Conservation (phyloP, 2,113 vertebrate genomes). For the Carettochelys insculpta region DNA sequence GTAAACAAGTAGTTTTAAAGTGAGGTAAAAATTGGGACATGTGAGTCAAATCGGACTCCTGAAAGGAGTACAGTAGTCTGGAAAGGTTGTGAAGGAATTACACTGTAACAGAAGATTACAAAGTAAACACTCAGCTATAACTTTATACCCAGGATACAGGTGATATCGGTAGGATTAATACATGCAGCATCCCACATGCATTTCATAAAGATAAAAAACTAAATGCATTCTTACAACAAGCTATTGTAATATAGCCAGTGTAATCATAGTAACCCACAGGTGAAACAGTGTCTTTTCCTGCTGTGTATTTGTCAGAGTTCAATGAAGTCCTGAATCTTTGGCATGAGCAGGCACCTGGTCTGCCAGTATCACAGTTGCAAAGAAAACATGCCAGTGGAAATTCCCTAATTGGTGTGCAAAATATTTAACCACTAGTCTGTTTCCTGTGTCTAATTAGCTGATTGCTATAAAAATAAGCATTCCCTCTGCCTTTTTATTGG, state of each 20-base stretch:
- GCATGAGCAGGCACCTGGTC: neutral
- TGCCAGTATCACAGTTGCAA: neutral
- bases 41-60: too few species aligned
- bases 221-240: neutral
- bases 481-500: neutral
- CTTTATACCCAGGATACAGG: neutral
- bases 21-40: too few species aligned
- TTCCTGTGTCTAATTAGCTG: slow-evolving; percentile 31
- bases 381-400: slow-evolving; percentile 19
- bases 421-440: neutral
- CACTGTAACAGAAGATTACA: neutral
- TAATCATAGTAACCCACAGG: neutral
- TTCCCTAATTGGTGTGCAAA: slow-evolving; percentile 10
- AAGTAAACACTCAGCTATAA: neutral
- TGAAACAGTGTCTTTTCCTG: neutral
- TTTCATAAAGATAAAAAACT: neutral
- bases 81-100: neutral
- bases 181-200: neutral
- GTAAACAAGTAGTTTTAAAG: too few species aligned
- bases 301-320: neutral
- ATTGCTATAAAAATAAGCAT: slow-evolving; percentile 30
- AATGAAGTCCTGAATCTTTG: neutral
- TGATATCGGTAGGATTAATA: neutral
- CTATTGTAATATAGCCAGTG: neutral
- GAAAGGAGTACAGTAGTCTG: too few species aligned